These are phyloP conservation scores for Tylochromis polylepis DNA, from an alignment of 2,113 vertebrate species.

Conservation along the genomic window DNA sequence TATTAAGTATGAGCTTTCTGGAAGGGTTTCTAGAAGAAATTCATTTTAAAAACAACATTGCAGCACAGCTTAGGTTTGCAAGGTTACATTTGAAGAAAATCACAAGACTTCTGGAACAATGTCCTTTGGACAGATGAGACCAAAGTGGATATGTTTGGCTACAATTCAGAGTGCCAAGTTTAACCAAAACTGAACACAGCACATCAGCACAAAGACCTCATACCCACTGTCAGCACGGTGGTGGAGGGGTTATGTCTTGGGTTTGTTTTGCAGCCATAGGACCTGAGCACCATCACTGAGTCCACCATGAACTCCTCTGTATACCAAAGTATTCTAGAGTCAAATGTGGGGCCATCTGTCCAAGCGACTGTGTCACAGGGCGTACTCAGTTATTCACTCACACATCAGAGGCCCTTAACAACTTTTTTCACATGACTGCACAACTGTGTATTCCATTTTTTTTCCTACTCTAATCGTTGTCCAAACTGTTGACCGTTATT, in stretches of 20 bases:
- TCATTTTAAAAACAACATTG: neutral
- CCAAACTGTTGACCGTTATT: fast-evolving
- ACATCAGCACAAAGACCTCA: neutral
- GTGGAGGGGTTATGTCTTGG: neutral
- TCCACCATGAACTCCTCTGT: fast-evolving
- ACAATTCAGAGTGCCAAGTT: neutral
- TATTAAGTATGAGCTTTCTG: neutral
- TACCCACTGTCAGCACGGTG: neutral
- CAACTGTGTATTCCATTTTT: no score
- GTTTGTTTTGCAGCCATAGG: neutral
- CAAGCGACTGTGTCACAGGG: fast-evolving
- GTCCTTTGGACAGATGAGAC: neutral
- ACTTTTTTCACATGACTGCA: no score
- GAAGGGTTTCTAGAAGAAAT: fast-evolving
- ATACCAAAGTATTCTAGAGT: neutral
- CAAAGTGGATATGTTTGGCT: fast-evolving
- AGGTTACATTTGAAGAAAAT: neutral
- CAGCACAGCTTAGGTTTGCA: neutral
- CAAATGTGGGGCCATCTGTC: fast-evolving
- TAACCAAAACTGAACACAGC: neutral
- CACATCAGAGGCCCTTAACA: no score
- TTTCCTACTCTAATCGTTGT: no score
- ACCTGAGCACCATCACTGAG: neutral
- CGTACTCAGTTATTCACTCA: neutral
- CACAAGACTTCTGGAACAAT: neutral